Evolutionary conservation across 2,113 vertebrate species (phyloP).

Genomic region (Oncorhynchus clarkii): DNA sequence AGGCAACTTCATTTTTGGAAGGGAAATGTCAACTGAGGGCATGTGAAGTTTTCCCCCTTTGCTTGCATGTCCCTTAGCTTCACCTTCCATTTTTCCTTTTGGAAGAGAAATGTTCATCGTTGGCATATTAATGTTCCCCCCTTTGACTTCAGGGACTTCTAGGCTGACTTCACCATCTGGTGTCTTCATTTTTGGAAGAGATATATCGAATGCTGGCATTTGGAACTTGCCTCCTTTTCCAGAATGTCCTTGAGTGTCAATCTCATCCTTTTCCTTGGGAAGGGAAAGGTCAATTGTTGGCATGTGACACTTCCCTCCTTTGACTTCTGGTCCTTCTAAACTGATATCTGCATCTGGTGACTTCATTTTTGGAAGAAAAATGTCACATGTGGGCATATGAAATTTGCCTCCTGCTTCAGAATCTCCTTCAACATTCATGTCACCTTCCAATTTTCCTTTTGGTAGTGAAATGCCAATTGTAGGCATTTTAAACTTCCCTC

Average conservation of each 20-base stretch:
- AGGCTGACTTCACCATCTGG: conserved; percentile 10
- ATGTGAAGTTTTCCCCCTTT: conserved; percentile 40
- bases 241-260: too few species aligned
- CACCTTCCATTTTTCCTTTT: conserved; percentile 8
- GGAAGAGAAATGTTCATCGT: conserved; percentile 21
- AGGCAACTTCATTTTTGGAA: conserved; percentile 44
- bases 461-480: conserved; percentile 50
- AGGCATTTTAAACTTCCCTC: conserved; percentile 35
- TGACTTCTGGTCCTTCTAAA: conserved; percentile 17
- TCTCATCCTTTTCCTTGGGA: neutral
- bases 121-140: conserved; percentile 37
- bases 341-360: conserved; percentile 2
- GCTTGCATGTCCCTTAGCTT: conserved; percentile 9
- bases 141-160: conserved; percentile 24
- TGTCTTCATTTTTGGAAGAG: conserved; percentile 49
- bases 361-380: conserved; percentile 44
- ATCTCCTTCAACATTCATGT: conserved; percentile 28
- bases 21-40: conserved; percentile 43
- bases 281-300: conserved; percentile 12
- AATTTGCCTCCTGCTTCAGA: conserved; percentile 45
- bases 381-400: conserved; percentile 18
- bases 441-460: conserved; percentile 43
- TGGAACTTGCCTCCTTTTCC: too few species aligned
- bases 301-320: conserved; percentile 1
- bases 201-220: conserved; percentile 42